Conservation (phyloP, 2,888 invertebrate genomes). For the Drosophila mimica region DNA sequence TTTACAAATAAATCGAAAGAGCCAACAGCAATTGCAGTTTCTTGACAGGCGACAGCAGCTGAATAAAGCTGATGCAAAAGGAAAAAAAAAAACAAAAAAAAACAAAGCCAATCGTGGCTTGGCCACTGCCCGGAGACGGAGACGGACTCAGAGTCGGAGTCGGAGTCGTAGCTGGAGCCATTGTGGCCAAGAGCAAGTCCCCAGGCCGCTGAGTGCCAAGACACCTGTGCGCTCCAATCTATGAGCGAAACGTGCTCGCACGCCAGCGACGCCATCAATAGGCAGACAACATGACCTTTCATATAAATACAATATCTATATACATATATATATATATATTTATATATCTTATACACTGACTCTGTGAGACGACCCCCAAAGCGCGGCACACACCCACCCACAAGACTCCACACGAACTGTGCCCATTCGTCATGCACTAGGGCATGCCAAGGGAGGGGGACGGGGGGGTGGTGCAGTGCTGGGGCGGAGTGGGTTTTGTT, state of each 20-base stretch:
- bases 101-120: conserved; percentile 63
- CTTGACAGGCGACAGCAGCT: conserved; percentile 65
- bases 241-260: conserved; percentile 74
- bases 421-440: conserved; percentile 47
- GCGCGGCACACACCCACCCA: conserved; percentile 63
- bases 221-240: conserved; percentile 75
- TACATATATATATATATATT: conserved; percentile 4
- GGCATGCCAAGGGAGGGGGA: background rate
- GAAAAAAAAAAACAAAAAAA: conserved; percentile 38
- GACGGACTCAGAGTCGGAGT: conserved; percentile 10
- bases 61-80: background rate
- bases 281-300: conserved; percentile 72
- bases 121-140: conserved; percentile 51
- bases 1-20: conserved; percentile 60
- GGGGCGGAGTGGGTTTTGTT: background rate
- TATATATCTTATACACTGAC: conserved; percentile 25
- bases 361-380: conserved; percentile 46
- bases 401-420: conserved; percentile 38
- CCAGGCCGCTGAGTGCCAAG: conserved; percentile 24
- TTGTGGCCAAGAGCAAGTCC: background rate
- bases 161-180: background rate
- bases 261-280: conserved; percentile 68
- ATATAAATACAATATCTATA: conserved; percentile 24
- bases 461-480: conserved; percentile 6
- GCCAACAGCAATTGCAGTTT: conserved; percentile 30